Evolutionary conservation across 92 coral and sea anemone species (phyloP).

Genomic region (Bergia puertoricense): DNA sequence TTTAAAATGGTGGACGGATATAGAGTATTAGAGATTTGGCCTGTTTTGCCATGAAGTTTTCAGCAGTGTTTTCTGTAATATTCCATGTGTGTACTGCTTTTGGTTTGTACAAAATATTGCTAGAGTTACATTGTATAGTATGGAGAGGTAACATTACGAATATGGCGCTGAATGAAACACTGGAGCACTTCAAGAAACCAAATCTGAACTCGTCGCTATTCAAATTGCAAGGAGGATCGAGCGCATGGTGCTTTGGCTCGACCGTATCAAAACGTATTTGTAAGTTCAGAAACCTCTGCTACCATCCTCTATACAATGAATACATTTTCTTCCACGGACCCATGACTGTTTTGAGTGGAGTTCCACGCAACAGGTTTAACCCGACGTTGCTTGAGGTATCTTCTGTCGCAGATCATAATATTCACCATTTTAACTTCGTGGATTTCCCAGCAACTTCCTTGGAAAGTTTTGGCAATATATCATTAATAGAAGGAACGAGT

Average conservation of each 20-base stretch:
- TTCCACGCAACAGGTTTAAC: conserved; percentile 80
- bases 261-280: conserved; percentile 81
- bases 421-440: conserved; percentile 85
- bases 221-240: conserved; percentile 65
- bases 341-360: conserved; percentile 72
- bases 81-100: conserved; percentile 21
- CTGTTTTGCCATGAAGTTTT: conserved; percentile 4
- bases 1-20: conserved; percentile 30
- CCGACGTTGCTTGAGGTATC: conserved; percentile 92
- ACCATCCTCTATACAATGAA: conserved; percentile 69
- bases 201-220: not conserved
- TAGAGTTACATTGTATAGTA: not conserved
- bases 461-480: conserved; percentile 61
- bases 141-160: not conserved
- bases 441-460: conserved; percentile 76
- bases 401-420: conserved; percentile 86
- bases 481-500: conserved; percentile 70
- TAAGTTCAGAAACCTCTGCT: conserved; percentile 87
- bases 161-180: not conserved
- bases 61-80: not conserved
- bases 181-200: not conserved
- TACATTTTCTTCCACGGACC: conserved; percentile 89
- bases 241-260: conserved; percentile 85
- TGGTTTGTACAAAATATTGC: conserved; percentile 26
- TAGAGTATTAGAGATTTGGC: not conserved